A percentile compares a stretch with the other conserved stretches of the same genome.
Evolutionary conservation across 2,888 invertebrate genomes (phyloP).

Genomic region (Drosophila diplacantha): DNA sequence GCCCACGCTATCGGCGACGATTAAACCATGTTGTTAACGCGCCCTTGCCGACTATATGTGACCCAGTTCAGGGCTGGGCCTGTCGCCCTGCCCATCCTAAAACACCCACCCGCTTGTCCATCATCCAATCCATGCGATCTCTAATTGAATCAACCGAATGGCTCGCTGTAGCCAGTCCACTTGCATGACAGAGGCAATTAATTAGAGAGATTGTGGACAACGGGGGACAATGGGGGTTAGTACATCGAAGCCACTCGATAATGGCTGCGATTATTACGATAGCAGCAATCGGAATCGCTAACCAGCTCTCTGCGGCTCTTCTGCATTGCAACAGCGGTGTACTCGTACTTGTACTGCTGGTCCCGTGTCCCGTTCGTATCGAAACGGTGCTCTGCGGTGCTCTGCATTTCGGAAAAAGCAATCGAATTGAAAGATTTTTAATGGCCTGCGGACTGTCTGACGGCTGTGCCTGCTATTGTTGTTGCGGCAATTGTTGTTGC

Average conservation of each 20-base stretch:
- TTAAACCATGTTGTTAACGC: constrained; percentile 20
- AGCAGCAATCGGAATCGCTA: constrained; percentile 4
- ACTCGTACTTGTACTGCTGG: neutral
- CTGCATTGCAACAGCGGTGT: constrained; percentile 5
- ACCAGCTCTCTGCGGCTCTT: constrained; percentile 12
- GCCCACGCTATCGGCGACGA: constrained; percentile 3
- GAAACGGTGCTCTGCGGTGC: neutral
- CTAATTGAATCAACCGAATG: constrained; percentile 19
- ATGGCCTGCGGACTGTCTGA: constrained; percentile 13
- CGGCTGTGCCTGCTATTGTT: neutral
- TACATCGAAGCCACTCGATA: constrained; percentile 23
- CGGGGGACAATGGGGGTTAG: neutral
- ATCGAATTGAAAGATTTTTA: constrained; percentile 25
- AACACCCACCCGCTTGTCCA: constrained; percentile 3
- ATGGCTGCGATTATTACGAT: constrained; percentile 23
- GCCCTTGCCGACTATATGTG: neutral
- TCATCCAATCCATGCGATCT: neutral
- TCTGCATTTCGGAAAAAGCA: constrained; percentile 32
- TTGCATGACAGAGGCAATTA: constrained; percentile 38
- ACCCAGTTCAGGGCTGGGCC: constrained; percentile 11
- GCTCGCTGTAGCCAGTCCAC: constrained; percentile 2
- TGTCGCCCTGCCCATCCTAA: neutral
- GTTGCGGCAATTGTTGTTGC: neutral
- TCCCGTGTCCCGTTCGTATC: neutral
- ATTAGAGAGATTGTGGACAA: constrained; percentile 27